Base-by-base conservation (phyloP, 2,113 vertebrate genomes). In the Pyrgilauda ruficollis region DNA sequence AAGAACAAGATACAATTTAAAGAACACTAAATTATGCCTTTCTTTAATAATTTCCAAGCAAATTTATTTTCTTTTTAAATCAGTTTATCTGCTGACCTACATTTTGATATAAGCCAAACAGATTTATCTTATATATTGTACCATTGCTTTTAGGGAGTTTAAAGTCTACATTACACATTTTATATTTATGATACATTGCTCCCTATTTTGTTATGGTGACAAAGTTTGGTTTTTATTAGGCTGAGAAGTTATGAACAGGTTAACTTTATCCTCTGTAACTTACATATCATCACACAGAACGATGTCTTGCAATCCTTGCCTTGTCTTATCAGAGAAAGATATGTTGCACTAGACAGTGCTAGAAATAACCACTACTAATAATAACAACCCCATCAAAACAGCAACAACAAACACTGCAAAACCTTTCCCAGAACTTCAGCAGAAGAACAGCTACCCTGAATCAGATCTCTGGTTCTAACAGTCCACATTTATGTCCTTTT, bases 331-430 rank as follows among this genome's bases (percentile, higher is more conserved):
- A 47, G 27, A 56, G 84, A 53, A 91, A 53, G 2, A 3, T 50
- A 33, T 9, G 4, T 49, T 68, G 15, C 21, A 41, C 5, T 16
- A 69, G 3, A 9, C 26, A 24, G 18, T 58, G 8, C 8, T 68
- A 73, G 26, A 76, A 89, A 76, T 28, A 61, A 31, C 3, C 49
- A 53, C 26, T 18, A 41, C 13, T 28, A n/a, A 4, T 49, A 58
- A 10, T 47, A 41, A 24, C 2, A 30, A 49, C 7, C 11, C 18
- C 17, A 50, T 8, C 13, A 72, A 63, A 87, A 56, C 13, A 61
- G 16, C 14, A 81, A 23, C 8, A 46, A 24, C 41, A 46, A 47
- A 13, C 15, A 22, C 3, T 0, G 0, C 11, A 8, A 66, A 74
- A 49, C 4, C 9, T 67, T 59, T 72, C 33, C 21, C 15, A 50